Base-by-base conservation (phyloP, 2,113 vertebrate species). In the Alosa alosa region DNA sequence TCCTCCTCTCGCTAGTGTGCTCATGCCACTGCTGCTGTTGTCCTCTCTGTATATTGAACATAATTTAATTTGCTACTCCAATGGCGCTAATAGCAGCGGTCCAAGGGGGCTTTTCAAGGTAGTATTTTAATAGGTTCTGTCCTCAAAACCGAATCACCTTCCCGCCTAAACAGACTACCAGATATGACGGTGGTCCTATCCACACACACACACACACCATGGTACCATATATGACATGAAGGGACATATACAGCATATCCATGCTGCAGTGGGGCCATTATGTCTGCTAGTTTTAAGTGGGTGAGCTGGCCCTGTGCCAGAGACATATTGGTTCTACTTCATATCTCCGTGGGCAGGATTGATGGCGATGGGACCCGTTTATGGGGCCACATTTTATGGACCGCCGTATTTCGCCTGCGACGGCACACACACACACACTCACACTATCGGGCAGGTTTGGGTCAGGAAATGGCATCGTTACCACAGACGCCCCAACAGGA, bases 141-240 rank as follows among this genome's bases (percentile, higher is more conserved):
- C 72, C 72, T 72, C 72, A 78, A 78, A 78, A 39, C 72, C 72
- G 39, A 78, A 78, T 78, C 64, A 72, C 72, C 72, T 36, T 39
- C 68, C 68, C 31, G 68, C 31, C 31, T 75, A 75, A 31, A 75
- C 36, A 25, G 68, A 75, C 68, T 36, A 36, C 25, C 68, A 68
- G 5, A 31, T 31, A 25, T 31, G 7, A 7, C 9, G n/a, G 6
- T 68, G 64, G 22, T 22, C 52, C n/a, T 31, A 4, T 2, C 64
- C 55, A 57, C 55, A 57, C 55, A 57, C 55, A 25, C 20, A 64
- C 6, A 64, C 20, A 64, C 20, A 5, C 4, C 31, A 31, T 31
- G 31, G 31, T 31, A 31, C 31, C 60, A 64, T 10, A n/a, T 5
- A 10, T 64, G 20, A 52, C 22, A 64, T 25, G 60, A 18, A 5